Evolutionary conservation across 1,140 invertebrate genomes (phyloP), one percentile per base, ranked within the genome.

Genomic region (Tetramorium parvispinum): DNA sequence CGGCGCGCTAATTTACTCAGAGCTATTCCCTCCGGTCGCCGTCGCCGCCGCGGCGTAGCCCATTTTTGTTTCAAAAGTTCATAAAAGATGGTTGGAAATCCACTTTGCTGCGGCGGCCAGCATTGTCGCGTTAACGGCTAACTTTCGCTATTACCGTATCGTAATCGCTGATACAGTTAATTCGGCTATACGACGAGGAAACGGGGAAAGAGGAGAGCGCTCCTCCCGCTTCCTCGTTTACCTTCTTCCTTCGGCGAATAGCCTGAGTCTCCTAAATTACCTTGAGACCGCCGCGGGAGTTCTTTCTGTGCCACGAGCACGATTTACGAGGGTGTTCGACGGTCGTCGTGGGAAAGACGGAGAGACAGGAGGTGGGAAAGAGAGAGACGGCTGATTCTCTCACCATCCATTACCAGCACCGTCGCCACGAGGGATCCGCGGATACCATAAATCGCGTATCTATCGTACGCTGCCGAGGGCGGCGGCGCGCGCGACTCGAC

Each of bases 111-210:
- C 32, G 24, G n/a, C 57, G 27, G 8, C 40, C 55, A 46, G 24
- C 46, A 18, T 66, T 57, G 61, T 66, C 77, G 11, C 61, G 46
- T 79, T 79, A 79, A 53, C 77, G 61, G 13, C 61, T 53, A 79
- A 79, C 77, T 79, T 66, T 66, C 16, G 77, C 59, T 79, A 79
- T 66, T 78, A 78, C 27, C 77, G 77, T 79, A 66, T 79, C 63
- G 46, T 66, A 53, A 68, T 79, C 61, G 61, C 27, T 66, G 46
- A 79, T 79, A 66, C 61, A 66, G 77, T 79, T 66, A 79, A 61
- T 79, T 79, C 32, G 61, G 32, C n/a, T n/a, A 16, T 18, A 24
- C 24, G 21, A n/a, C 10, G 3, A 51, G 32, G 21, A 6, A 7
- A 24, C 13, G 4, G 18, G 51, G n/a, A 66, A 37, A 24, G 21